Base-by-base conservation (phyloP, 2,888 invertebrate species). In the Anorthoa munda region DNA sequence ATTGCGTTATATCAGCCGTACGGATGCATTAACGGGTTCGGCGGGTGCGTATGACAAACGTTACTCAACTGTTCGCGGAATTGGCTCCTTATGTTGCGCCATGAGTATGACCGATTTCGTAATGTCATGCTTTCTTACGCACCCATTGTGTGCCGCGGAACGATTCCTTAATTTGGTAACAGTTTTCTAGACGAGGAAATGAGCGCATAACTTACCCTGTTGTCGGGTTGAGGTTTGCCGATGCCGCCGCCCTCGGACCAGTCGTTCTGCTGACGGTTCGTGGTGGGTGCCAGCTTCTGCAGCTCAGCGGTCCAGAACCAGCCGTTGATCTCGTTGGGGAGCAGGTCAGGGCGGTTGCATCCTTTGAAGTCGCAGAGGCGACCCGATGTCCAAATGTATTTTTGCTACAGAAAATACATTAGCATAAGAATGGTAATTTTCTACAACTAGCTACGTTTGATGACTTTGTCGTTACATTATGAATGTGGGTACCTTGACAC, bases 261-360 rank as follows among this genome's bases (percentile, higher is more conserved):
- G 94, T 98, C 98, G 93, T 98, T 98, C 91, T 98, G 98, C 69
- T 97, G 97, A 67, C 98, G 97, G 95, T 98, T 97, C 72, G 97
- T 98, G 71, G 98, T 98, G 64, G 98, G 98, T 1, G 98, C 98
- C 87, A 99, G 94, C 93, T 98, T 98, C 94, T 98, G 98, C 69
- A 98, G 97, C 88, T 97, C 98, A 53, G 98, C 98, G 31, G 98
- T 98, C 98, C 98, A 99, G 97, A 99, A 99, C 99, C 99, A 99
- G 55, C 99, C 99, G 91, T 98, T 98, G 82, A 98, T 94, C 71
- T 97, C 97, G 81, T 97, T 97, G 51, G 99, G 99, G 86, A 98
- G 97, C 85, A 99, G 96, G 92, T 99, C 99, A 48, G 98, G 97
- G 72, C 99, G 97, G 90, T 98, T 98, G 92, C 99, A 99, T 77